A percentile compares a stretch with the other conserved stretches of the same genome.
Evolutionary conservation across 2,113 vertebrate species (phyloP).

Genomic region (Lophius piscatorius): DNA sequence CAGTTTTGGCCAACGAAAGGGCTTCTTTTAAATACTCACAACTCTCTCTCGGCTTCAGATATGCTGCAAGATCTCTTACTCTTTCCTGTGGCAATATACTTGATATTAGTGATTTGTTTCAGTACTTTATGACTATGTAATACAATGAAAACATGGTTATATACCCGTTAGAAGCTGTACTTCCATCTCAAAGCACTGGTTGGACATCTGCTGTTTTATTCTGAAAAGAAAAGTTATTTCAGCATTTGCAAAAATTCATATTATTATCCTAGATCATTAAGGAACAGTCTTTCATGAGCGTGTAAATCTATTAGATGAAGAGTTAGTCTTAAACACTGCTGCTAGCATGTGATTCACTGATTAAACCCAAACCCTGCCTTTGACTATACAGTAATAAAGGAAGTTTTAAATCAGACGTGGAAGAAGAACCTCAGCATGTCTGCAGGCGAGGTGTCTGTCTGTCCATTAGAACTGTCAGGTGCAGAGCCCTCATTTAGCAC

Average conservation of each 20-base stretch:
- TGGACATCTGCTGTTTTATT: constrained; percentile 80
- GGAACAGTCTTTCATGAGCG: neutral
- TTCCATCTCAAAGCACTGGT: constrained; percentile 82
- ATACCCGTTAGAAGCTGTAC: constrained; percentile 74
- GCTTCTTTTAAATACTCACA: constrained; percentile 63
- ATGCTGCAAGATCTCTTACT: constrained; percentile 57
- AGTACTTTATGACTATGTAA: neutral
- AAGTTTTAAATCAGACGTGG: neutral
- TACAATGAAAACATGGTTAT: neutral
- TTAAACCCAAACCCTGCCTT: neutral
- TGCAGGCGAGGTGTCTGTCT: constrained; percentile 34
- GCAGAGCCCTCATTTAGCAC: constrained; percentile 24
- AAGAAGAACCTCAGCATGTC: constrained; percentile 74
- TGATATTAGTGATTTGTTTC: constrained; percentile 5
- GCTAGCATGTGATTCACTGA: neutral
- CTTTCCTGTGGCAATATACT: constrained; percentile 53
- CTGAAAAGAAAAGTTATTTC: constrained; percentile 51
- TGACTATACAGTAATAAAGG: neutral
- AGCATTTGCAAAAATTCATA: neutral
- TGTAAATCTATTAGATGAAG: neutral
- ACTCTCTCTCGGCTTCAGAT: constrained; percentile 65
- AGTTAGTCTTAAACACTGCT: neutral
- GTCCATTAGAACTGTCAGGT: constrained; percentile 19
- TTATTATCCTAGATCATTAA: neutral
- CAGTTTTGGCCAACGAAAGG: neutral